Base-by-base conservation (phyloP, 1,140 invertebrate species). In the Drosophila tristis region DNA sequence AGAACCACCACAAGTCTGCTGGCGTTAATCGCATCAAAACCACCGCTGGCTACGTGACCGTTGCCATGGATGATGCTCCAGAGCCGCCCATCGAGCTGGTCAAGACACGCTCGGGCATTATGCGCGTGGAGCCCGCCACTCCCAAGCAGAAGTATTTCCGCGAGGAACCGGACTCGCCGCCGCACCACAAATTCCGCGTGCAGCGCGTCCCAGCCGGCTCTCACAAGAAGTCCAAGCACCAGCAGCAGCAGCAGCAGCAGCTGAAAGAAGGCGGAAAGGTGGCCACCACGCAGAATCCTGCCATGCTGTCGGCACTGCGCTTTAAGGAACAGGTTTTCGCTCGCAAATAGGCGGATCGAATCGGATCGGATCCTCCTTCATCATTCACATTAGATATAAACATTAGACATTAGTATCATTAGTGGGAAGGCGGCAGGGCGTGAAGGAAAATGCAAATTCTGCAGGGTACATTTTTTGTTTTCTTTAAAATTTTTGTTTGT, bases 81-180 rank as follows among this genome's bases (percentile, higher is more conserved):
- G 7, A 45, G 3, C 49, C 15, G 1, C 16, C 7, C 6, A 53
- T 77, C 55, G 54, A 67, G 44, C 49, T 58, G 7, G 61, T 86
- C 26, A 73, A 64, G 2, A 86, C 70, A 39, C 58, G 48, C 11
- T 80, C 81, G 20, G 85, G 90, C 9, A 65, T 73, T 7, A 56
- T 91, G 13, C 55, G 66, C 13, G 90, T 90, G 2, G 90, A 90
- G 72, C 86, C 86, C 1, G 29, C 53, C 5, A 89, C 90, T 4
- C 90, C 90, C 2, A 79, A 25, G 4, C 66, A 67, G 3, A 87
- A 90, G 39, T 77, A 74, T 47, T 91, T 91, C 9, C 66, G 61
- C 8, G 90, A 81, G 57, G 25, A 63, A 62, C 74, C 76, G 0
- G 9, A 50, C 25, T 67, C 90, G 5, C 82, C 87, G 1, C 57